These are phyloP conservation scores for Heptranchias perlo DNA, from an alignment of 2,113 vertebrate genomes.

Conservation along the genomic window DNA sequence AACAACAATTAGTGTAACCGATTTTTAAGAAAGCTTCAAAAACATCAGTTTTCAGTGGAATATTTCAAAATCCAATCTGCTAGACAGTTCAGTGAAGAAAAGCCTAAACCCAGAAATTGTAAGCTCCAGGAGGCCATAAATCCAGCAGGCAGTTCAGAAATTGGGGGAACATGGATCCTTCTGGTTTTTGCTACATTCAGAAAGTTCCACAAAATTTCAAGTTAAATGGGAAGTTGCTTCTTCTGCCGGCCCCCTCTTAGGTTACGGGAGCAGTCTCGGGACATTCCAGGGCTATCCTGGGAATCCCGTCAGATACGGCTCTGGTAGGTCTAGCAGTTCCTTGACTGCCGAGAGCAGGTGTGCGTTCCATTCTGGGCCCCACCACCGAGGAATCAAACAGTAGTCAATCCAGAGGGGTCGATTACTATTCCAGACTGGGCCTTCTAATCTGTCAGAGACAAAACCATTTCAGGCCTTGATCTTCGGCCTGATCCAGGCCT, in stretches of 20 bases:
- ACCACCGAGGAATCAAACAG: not conserved
- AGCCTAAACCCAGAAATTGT: not conserved
- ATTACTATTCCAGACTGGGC: not conserved
- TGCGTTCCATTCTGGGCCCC: not conserved
- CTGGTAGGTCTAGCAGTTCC: not conserved
- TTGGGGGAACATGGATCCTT: not conserved
- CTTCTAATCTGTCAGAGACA: not conserved
- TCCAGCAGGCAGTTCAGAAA: not conserved
- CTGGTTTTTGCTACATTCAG: not conserved
- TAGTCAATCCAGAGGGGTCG: not conserved
- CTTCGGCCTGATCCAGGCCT: too few species aligned
- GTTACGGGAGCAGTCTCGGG: not conserved
- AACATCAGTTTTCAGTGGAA: not conserved
- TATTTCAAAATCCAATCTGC: not conserved
- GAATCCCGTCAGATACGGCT: not conserved
- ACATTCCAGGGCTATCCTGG: not conserved
- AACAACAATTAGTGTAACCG: accelerated
- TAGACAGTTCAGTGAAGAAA: not conserved
- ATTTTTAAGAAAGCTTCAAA: not conserved
- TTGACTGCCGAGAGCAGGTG: not conserved
- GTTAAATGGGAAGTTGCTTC: not conserved
- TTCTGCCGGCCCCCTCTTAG: not conserved
- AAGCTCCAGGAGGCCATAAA: not conserved
- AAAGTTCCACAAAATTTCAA: not conserved
- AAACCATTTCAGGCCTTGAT: not conserved